Percentiles rank a stretch among this genome's conserved stretches.
These are phyloP conservation scores for Nasalis larvatus DNA, from an alignment of 2,113 vertebrate species.

Conservation along the genomic window DNA sequence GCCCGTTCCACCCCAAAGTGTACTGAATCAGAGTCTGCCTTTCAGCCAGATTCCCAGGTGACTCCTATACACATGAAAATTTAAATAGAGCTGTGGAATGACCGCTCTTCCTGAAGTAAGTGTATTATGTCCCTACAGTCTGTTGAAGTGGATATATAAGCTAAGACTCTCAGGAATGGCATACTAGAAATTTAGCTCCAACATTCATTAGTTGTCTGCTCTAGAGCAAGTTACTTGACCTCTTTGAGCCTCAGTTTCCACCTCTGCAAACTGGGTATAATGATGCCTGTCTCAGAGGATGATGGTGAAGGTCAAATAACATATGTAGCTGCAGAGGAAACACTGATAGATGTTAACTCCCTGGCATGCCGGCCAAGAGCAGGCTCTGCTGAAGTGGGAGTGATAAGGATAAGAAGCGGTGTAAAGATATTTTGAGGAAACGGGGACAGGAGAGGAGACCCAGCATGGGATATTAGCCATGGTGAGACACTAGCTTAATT, in stretches of 20 bases:
- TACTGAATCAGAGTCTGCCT: not conserved
- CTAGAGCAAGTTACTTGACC: not conserved
- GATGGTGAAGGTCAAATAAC: not conserved
- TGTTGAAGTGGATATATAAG: not conserved
- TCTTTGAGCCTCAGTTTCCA: not conserved
- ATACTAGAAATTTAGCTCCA: not conserved
- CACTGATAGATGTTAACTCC: not conserved
- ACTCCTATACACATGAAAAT: not conserved
- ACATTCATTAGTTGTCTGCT: not conserved
- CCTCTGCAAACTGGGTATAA: not conserved
- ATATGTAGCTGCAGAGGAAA: not conserved
- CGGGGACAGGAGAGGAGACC: not conserved
- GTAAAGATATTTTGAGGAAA: not conserved
- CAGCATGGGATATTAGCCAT: not conserved
- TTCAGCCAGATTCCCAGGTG: too few species aligned
- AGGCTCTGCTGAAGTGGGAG: not conserved
- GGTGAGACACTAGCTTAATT: not conserved
- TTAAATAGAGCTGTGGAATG: not conserved
- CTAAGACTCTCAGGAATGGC: not conserved
- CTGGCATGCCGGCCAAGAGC: not conserved
- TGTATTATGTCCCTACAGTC: accelerated
- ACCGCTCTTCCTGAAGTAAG: not conserved
- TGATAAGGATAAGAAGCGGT: not conserved
- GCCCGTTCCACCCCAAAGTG: too few species aligned
- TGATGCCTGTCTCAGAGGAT: not conserved